These are phyloP conservation scores for Neuroscelio doddi DNA, from an alignment of 2,888 invertebrate species.

Conservation along the genomic window DNA sequence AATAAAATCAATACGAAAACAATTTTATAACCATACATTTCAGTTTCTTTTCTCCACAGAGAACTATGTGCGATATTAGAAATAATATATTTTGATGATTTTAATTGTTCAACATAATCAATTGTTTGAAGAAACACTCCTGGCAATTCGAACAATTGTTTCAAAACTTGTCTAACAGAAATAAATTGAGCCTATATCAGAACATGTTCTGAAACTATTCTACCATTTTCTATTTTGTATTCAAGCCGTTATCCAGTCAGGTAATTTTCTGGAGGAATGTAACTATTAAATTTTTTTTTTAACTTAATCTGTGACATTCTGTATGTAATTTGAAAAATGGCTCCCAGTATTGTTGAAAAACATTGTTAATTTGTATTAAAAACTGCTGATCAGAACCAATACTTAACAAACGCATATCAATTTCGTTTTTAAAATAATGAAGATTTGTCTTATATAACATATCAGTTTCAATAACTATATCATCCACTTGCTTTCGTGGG, in stretches of 20 bases:
- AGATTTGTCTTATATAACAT: conserved; percentile 3
- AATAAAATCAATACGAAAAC: conserved; percentile 45
- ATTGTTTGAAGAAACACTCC: conserved; percentile 34
- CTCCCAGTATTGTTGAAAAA: background rate
- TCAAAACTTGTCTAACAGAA: conserved; percentile 41
- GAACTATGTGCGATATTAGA: conserved; percentile 39
- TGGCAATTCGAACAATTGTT: conserved; percentile 46
- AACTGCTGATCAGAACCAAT: background rate
- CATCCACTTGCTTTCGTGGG: conserved; percentile 19
- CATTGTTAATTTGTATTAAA: conserved; percentile 2
- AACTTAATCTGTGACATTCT: conserved; percentile 23
- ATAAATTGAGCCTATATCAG: conserved; percentile 47
- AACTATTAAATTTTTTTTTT: conserved; percentile 32
- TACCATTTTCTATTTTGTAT: conserved; percentile 9
- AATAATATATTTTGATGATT: conserved; percentile 26
- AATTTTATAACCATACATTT: conserved; percentile 17
- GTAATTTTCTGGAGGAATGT: conserved; percentile 33
- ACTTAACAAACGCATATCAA: background rate
- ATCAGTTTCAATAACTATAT: conserved; percentile 10
- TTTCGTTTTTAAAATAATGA: conserved; percentile 1
- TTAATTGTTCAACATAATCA: conserved; percentile 27
- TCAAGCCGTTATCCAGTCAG: conserved; percentile 36
- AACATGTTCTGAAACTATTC: conserved; percentile 7
- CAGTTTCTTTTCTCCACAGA: conserved; percentile 31
- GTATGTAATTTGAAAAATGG: conserved; percentile 9